These are phyloP conservation scores for Orgyia antiqua DNA, from an alignment of 2,888 invertebrate species.

Conservation along the genomic window DNA sequence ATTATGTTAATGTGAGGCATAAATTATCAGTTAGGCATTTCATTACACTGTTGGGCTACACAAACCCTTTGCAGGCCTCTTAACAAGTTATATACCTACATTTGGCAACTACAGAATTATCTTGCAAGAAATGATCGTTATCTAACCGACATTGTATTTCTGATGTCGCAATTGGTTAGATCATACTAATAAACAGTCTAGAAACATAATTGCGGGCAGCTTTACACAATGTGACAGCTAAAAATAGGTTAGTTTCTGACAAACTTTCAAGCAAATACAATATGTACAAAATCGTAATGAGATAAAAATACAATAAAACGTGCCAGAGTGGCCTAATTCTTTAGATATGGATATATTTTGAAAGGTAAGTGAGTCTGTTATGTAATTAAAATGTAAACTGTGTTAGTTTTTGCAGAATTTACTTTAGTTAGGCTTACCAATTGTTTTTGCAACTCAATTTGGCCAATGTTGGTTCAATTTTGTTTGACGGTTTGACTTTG, in stretches of 20 bases:
- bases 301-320: conserved; percentile 28
- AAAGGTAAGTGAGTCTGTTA: conserved; percentile 25
- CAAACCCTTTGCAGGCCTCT: too few relatives aligned
- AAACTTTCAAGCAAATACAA: conserved; percentile 19
- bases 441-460: too few relatives aligned
- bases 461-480: too few relatives aligned
- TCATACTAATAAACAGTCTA: conserved; percentile 9
- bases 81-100: too few relatives aligned
- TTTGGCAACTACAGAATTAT: too few relatives aligned
- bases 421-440: too few relatives aligned
- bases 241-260: conserved; percentile 55
- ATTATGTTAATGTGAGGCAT: too few relatives aligned
- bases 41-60: too few relatives aligned
- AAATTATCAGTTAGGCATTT: too few relatives aligned
- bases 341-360: conserved; percentile 20
- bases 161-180: conserved; percentile 6
- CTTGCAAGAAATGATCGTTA: conserved; percentile 9
- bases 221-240: conserved; percentile 44
- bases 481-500: too few relatives aligned
- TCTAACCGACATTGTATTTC: conserved; percentile 6
- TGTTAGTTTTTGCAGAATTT: too few relatives aligned
- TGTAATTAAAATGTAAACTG: too few relatives aligned
- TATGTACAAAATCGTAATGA: conserved; percentile 18
- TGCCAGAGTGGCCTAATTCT: conserved; percentile 10
- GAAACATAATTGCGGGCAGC: conserved; percentile 4